Percentiles rank a stretch among this genome's conserved stretches.
Conservation (phyloP, 2,888 invertebrate species). For the Epistrophella euchroma region DNA sequence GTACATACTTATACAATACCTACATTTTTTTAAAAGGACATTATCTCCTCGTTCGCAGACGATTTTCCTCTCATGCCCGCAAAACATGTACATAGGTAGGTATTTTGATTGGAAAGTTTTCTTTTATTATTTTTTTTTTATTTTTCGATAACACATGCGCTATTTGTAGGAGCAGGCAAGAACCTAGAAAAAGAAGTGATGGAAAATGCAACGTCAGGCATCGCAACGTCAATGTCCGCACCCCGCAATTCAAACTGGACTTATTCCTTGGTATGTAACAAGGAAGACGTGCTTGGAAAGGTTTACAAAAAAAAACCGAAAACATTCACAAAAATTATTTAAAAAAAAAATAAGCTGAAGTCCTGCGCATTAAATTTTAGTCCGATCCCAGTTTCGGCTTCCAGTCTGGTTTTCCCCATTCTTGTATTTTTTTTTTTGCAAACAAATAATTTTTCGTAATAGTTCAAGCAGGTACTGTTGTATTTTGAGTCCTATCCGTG, state of each 20-base stretch:
- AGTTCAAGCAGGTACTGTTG: neutral
- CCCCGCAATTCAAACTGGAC: neutral
- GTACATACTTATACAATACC: too few species aligned
- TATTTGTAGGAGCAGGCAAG: neutral
- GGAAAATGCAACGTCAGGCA: conserved; percentile 28
- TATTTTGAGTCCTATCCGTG: too few species aligned
- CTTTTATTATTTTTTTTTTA: neutral
- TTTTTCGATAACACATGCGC: conserved; percentile 14
- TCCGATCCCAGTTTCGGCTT: neutral
- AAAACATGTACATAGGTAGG: neutral
- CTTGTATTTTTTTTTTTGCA: neutral
- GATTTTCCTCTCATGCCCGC: neutral
- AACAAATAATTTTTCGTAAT: neutral
- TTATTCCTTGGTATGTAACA: neutral
- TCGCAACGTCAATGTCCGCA: neutral
- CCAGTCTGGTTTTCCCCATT: neutral
- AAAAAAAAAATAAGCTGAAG: neutral
- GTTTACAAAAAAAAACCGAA: neutral
- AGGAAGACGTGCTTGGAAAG: neutral
- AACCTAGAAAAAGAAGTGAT: conserved; percentile 10
- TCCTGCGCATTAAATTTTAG: neutral
- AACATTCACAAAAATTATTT: neutral
- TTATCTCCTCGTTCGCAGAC: conserved; percentile 41
- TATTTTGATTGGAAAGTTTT: neutral
- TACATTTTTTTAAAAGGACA: conserved; percentile 25